Evolutionary conservation across 2,113 vertebrate species (phyloP).

Genomic region (Pungitius pungitius): DNA sequence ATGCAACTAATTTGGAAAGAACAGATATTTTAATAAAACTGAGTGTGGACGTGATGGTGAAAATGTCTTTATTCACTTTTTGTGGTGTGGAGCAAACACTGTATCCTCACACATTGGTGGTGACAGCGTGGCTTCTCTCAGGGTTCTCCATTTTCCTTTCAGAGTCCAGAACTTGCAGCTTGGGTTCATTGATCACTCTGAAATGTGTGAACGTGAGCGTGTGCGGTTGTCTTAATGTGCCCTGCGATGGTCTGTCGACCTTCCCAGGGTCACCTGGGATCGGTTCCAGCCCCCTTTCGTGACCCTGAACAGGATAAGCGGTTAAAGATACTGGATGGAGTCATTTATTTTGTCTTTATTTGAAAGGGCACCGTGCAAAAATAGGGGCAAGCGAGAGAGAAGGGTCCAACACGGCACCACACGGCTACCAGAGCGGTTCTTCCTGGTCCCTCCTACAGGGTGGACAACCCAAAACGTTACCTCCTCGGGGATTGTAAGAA

Average conservation of each 20-base stretch:
- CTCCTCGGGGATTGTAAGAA: neutral
- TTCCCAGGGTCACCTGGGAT: too few relatives aligned
- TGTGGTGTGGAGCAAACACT: too few relatives aligned
- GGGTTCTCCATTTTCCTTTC: too few relatives aligned
- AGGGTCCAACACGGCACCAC: neutral
- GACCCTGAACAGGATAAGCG: neutral
- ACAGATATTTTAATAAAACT: neutral
- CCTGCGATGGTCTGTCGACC: too few relatives aligned
- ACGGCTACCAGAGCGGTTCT: neutral
- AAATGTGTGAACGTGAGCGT: neutral
- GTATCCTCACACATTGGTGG: too few relatives aligned
- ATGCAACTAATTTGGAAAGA: neutral
- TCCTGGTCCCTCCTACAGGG: neutral
- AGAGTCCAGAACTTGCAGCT: too few relatives aligned
- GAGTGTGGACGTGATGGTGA: too few relatives aligned
- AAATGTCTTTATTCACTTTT: too few relatives aligned
- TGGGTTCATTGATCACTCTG: neutral
- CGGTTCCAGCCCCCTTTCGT: neutral
- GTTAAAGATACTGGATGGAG: neutral
- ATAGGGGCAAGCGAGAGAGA: neutral
- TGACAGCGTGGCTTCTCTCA: too few relatives aligned
- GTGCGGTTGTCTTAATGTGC: too few relatives aligned
- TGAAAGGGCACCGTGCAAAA: neutral
- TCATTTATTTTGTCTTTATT: slow-evolving; percentile 1
- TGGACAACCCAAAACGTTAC: neutral